Conservation (phyloP, 2,888 invertebrate species). For the Diloba caeruleocephala region DNA sequence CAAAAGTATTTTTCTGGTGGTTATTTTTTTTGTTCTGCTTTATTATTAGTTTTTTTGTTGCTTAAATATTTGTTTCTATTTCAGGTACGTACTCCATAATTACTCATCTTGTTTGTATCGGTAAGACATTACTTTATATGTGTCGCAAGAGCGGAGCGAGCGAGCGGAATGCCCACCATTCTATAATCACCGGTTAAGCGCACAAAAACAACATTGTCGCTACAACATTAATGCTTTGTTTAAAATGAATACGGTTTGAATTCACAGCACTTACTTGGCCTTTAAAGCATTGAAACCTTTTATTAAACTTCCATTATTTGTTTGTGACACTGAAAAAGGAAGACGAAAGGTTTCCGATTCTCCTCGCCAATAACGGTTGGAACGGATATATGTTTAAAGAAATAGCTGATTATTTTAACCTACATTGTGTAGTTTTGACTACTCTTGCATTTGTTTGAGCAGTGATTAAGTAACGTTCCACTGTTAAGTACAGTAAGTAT, state of each 20-base stretch:
- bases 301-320: conserved; percentile 14
- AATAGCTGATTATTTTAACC: conserved; percentile 10
- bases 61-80: conserved; percentile 38
- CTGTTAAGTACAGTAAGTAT: not conserved
- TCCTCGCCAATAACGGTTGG: conserved; percentile 2
- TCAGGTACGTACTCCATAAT: conserved; percentile 44
- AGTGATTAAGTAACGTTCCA: too few species aligned
- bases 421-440: conserved; percentile 8
- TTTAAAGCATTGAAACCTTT: conserved; percentile 7
- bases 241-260: conserved; percentile 24
- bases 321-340: too few species aligned
- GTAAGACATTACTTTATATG: conserved; percentile 29
- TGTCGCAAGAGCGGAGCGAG: conserved; percentile 3
- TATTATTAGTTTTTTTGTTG: conserved; percentile 9
- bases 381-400: conserved; percentile 15
- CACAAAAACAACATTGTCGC: too few species aligned
- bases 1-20: too few species aligned
- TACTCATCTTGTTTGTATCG: conserved; percentile 4
- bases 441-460: too few species aligned
- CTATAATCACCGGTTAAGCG: conserved; percentile 1
- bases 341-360: not conserved
- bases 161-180: conserved; percentile 3
- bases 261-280: conserved; percentile 12
- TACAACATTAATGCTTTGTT: conserved; percentile 12
- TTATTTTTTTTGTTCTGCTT: not conserved